A percentile compares a stretch with the other conserved stretches of the same genome.
phyloP scores from a whole-genome alignment of 1,140 invertebrate species.

The Elymnias hypermnestra region DNA sequence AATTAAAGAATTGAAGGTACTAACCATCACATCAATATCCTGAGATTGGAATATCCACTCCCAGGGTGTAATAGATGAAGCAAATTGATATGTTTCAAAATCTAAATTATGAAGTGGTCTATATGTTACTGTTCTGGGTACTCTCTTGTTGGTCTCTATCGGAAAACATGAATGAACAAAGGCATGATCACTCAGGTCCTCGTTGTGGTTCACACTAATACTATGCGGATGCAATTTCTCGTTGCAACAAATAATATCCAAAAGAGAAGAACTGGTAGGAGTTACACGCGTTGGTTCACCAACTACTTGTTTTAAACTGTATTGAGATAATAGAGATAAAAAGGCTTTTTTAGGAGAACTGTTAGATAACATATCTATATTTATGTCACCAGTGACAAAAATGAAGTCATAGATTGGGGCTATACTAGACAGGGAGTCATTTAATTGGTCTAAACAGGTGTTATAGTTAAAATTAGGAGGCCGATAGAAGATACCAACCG shows the following conservation, averaged over 20 bases:
- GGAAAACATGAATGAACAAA: slow-evolving; percentile 2
- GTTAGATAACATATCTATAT: background rate
- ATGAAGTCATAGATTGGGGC: background rate
- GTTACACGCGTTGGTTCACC: too few species aligned
- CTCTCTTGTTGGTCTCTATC: background rate
- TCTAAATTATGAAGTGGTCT: slow-evolving; percentile 3
- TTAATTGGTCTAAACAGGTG: background rate
- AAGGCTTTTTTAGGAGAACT: too few species aligned
- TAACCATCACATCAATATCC: too few species aligned
- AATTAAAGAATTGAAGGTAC: too few species aligned
- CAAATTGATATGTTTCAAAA: slow-evolving; percentile 5
- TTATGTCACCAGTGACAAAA: background rate
- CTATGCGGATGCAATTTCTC: background rate
- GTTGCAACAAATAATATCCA: too few species aligned
- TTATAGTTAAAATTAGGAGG: background rate
- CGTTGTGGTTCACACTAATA: background rate
- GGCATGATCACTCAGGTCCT: slow-evolving; percentile 8
- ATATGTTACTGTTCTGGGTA: background rate
- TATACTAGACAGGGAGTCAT: background rate
- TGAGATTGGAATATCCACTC: background rate
- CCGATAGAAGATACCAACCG: background rate
- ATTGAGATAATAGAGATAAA: too few species aligned
- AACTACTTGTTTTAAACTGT: too few species aligned
- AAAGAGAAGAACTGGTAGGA: too few species aligned
- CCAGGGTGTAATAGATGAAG: slow-evolving; percentile 4